These are phyloP conservation scores for Cyclura pinguis DNA, from an alignment of 2,797 vertebrate genomes.

Conservation along the genomic window DNA sequence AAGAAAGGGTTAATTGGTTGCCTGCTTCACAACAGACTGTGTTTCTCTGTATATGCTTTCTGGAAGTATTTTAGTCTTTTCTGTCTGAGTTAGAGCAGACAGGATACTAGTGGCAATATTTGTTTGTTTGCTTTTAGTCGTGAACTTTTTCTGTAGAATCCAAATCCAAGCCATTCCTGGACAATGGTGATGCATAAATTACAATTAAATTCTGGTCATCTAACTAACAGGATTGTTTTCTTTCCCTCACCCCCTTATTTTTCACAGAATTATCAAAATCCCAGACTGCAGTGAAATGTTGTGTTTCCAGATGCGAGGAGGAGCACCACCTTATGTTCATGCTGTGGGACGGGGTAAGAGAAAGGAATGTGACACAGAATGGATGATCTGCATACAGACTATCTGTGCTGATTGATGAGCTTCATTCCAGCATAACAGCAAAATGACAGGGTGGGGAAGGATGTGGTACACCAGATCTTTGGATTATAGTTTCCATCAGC, in stretches of 20 bases:
- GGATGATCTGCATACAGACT: too few species aligned
- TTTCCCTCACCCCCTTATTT: constrained; percentile 2
- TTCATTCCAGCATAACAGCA: background rate
- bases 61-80: constrained; percentile 14
- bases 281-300: constrained; percentile 89
- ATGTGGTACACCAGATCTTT: too few species aligned
- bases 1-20: background rate
- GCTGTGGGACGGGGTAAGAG: constrained; percentile 93
- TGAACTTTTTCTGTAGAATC: constrained; percentile 20
- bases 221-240: background rate
- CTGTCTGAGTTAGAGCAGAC: background rate
- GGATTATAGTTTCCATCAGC: too few species aligned
- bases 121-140: constrained; percentile 8
- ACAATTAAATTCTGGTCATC: background rate
- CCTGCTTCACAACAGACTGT: background rate
- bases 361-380: background rate
- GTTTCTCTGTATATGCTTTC: constrained; percentile 8
- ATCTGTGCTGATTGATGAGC: background rate
- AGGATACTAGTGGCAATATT: background rate
- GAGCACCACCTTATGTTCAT: constrained; percentile 88
- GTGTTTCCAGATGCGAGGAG: constrained; percentile 92
- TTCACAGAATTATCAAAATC: constrained; percentile 91
- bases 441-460: too few species aligned
- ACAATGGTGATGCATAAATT: background rate
- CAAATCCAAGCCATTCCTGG: fast-evolving